Evolutionary conservation across 1,140 invertebrate genomes (phyloP).

Genomic region (Drosophila ambigua): DNA sequence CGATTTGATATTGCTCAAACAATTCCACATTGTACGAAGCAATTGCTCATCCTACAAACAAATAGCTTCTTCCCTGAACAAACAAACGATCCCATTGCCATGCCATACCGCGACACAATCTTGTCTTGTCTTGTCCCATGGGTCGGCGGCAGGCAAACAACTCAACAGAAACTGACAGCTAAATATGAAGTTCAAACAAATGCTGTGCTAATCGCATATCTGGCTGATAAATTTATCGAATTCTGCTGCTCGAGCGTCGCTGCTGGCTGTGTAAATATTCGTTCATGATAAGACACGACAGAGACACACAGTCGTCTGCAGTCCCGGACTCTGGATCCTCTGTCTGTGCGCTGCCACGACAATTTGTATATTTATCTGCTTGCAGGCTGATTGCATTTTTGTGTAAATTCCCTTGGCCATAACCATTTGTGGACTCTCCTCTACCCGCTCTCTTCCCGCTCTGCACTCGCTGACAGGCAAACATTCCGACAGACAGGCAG

Average conservation of each 20-base stretch:
- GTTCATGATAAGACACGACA: constrained; percentile 60
- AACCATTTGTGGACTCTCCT: constrained; percentile 11
- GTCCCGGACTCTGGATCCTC: not conserved
- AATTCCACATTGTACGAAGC: too few species aligned
- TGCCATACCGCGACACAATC: constrained; percentile 15
- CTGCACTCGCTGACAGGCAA: constrained; percentile 16
- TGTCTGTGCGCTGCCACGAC: constrained; percentile 6
- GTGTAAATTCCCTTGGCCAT: constrained; percentile 63
- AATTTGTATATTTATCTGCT: constrained; percentile 62
- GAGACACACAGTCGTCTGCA: constrained; percentile 27
- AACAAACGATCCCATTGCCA: constrained; percentile 3
- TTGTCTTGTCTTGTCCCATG: constrained; percentile 6
- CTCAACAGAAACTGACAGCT: constrained; percentile 28
- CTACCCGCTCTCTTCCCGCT: not conserved
- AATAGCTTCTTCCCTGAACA: too few species aligned
- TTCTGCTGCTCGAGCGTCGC: constrained; percentile 8
- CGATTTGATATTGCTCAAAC: too few species aligned
- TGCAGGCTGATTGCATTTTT: constrained; percentile 67
- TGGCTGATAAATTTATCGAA: constrained; percentile 62
- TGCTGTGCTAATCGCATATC: constrained; percentile 22
- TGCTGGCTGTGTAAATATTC: constrained; percentile 54
- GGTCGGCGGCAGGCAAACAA: constrained; percentile 21
- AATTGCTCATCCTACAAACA: too few species aligned
- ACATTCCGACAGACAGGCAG: constrained; percentile 23
- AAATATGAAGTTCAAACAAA: constrained; percentile 46